A percentile compares a stretch with the other conserved stretches of the same genome.
These are phyloP conservation scores for Cherax quadricarinatus DNA, from an alignment of 1,140 invertebrate genomes.

Conservation along the genomic window DNA sequence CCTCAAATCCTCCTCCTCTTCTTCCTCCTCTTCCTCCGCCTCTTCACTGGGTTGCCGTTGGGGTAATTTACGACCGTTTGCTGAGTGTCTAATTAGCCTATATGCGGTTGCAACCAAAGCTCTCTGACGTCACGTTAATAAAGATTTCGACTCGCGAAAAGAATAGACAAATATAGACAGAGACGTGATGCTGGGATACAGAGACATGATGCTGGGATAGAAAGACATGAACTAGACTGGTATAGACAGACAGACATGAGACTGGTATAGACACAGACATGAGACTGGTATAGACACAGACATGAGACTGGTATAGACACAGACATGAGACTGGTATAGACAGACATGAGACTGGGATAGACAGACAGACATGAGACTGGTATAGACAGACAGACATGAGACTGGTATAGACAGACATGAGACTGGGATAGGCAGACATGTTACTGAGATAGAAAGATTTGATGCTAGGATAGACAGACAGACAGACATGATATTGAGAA, in stretches of 20 bases:
- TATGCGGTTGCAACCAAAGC: not conserved
- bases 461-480: too few relatives aligned
- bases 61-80: not conserved
- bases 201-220: not conserved
- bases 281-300: too few relatives aligned
- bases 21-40: not conserved
- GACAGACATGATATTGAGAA: not conserved
- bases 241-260: not conserved
- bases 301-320: too few relatives aligned
- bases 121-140: not conserved
- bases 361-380: too few relatives aligned
- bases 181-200: not conserved
- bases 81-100: constrained; percentile 2
- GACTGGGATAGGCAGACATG: too few relatives aligned
- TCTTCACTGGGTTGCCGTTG: constrained; percentile 4
- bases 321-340: too few relatives aligned
- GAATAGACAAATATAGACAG: not conserved
- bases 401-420: too few relatives aligned
- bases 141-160: not conserved
- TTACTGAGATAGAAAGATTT: too few relatives aligned
- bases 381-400: too few relatives aligned
- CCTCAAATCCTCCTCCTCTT: not conserved
- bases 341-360: too few relatives aligned
- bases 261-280: not conserved
- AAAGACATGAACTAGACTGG: not conserved